Evolutionary conservation across 2,888 invertebrate genomes (phyloP).

Genomic region (Agrilus mali): DNA sequence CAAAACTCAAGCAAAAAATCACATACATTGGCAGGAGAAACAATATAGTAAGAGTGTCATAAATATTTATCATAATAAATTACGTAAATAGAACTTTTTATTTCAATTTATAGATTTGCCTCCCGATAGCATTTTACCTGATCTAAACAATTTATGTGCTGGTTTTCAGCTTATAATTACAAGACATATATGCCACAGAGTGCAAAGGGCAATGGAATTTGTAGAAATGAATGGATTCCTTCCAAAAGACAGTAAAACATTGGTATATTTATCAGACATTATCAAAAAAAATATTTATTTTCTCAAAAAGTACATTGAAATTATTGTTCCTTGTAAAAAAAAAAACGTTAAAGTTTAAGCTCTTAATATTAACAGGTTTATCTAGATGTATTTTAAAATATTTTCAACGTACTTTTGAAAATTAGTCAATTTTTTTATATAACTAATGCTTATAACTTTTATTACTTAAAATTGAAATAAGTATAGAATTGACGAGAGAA

Average conservation of each 20-base stretch:
- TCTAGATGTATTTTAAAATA: no score
- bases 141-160: slow-evolving; percentile 73
- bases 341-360: no score
- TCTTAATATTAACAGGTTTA: no score
- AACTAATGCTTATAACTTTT: no score
- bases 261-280: slow-evolving; percentile 36
- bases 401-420: no score
- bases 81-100: no score
- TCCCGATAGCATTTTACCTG: slow-evolving; percentile 61
- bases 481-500: no score
- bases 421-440: no score
- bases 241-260: slow-evolving; percentile 40
- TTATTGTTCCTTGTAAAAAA: no score
- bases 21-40: slow-evolving; percentile 13
- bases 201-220: slow-evolving; percentile 74
- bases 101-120: slow-evolving; percentile 33
- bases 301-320: no score
- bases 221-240: slow-evolving; percentile 48
- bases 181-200: slow-evolving; percentile 67
- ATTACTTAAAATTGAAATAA: no score
- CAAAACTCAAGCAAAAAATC: slow-evolving; percentile 44
- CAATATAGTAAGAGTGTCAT: slow-evolving; percentile 8
- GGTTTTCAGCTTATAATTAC: slow-evolving; percentile 63
- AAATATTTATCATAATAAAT: background rate
- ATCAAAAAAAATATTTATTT: background rate